Base-by-base conservation (phyloP, 2,113 vertebrate species). In the Campylorhamphus procurvoides region DNA sequence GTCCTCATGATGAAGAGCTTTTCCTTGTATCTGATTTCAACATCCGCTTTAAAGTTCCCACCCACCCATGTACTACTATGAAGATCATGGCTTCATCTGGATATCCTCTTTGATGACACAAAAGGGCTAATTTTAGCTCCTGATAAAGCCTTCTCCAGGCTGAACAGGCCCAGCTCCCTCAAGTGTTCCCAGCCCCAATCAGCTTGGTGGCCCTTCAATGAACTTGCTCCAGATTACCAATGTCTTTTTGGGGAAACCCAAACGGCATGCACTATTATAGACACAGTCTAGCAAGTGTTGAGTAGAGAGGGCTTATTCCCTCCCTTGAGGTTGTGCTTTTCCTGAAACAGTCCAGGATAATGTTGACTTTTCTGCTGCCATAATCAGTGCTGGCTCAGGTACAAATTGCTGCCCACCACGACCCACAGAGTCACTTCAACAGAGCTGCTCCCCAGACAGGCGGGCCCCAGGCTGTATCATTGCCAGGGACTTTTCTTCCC, bases 351-450 rank as follows among this genome's bases (percentile, higher is more conserved):
- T 13, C 49, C 49, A 49, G 39, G 20, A 59, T 29, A 39, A 74
- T 59, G 37, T 17, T 85, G 50, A 33, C 25, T 46, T 46, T 33
- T 68, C 58, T 63, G 42, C 19, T 59, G 39, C 9, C 15, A 14
- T 29, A 22, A 39, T 53, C 46, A 40, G n/a, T 20, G 19, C 11
- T 44, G 53, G 31, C 31, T 67, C 42, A 75, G 18, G 46, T 40
- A 33, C 47, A 47, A n/a, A 31, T 73, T 12, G 7, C 10, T 5
- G 28, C 4, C 5, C 37, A 58, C 6, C 33, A 71, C 16, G 22
- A 80, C 10, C 1, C 9, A 12, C 7, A 0, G 0, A 23, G 22
- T 13, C 10, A 42, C 42, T 47, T 72, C 58, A 40, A 10, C 9
- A 53, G 29, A 62, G 12, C n/a, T 60, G 33, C 53, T 72, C 16